A percentile compares a stretch with the other conserved stretches of the same genome.
Conservation (phyloP, 2,113 vertebrate genomes). For the Bettongia penicillata region DNA sequence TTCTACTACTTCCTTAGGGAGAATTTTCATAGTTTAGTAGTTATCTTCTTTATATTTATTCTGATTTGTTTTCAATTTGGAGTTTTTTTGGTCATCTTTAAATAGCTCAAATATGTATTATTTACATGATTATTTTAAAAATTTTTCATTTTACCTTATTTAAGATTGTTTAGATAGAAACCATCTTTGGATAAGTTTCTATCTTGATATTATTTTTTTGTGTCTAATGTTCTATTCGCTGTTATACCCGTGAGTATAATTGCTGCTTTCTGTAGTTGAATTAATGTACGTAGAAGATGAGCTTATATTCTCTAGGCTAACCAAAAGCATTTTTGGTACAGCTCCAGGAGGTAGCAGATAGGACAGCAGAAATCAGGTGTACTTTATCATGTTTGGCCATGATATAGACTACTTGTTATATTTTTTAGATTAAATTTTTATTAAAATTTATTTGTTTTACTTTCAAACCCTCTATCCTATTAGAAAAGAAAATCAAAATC, state of each 20-base stretch:
- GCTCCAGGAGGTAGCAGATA: background rate
- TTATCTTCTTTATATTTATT: background rate
- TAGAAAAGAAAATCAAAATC: background rate
- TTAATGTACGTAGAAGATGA: background rate
- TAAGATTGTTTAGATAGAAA: background rate
- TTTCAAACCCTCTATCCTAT: background rate
- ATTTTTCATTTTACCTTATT: background rate
- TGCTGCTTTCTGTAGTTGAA: background rate
- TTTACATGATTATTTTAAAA: background rate
- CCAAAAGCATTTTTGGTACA: background rate
- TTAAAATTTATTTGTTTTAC: background rate
- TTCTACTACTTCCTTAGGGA: background rate
- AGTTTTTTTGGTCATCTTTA: background rate
- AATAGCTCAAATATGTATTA: too few species aligned
- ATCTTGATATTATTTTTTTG: background rate
- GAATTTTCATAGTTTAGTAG: background rate
- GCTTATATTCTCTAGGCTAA: background rate
- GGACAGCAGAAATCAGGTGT: background rate
- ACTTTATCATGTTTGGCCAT: background rate
- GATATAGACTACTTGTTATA: background rate
- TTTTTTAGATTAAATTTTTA: background rate
- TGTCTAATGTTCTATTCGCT: background rate
- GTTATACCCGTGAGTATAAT: background rate
- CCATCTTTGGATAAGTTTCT: background rate
- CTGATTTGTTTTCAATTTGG: background rate